phyloP scores from a whole-genome alignment of 1,140 invertebrate genomes.

The Heliconius hewitsoni region DNA sequence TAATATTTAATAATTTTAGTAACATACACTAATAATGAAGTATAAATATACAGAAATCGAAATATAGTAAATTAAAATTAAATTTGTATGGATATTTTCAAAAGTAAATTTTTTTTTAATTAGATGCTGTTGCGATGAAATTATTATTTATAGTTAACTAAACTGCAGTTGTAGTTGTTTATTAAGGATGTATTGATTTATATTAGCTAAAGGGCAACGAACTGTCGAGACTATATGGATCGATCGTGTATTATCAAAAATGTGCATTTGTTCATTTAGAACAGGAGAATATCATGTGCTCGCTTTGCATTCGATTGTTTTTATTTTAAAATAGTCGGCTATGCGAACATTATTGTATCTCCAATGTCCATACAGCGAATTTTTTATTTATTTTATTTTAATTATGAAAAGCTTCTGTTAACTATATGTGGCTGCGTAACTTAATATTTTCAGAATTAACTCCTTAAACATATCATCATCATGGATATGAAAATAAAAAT shows the following conservation, averaged over 20 bases:
- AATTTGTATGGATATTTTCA: neutral
- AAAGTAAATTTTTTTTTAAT: neutral
- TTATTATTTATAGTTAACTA: neutral
- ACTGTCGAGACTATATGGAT: conserved; percentile 3
- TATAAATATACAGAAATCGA: neutral
- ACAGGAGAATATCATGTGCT: neutral
- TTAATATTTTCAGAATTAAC: conserved; percentile 38
- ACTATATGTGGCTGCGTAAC: neutral
- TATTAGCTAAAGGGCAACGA: conserved; percentile 18
- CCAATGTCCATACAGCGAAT: neutral
- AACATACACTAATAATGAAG: neutral
- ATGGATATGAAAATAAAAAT: conserved; percentile 57
- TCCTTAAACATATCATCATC: conserved; percentile 25
- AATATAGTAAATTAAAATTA: neutral
- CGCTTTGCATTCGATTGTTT: conserved; percentile 1
- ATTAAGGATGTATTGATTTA: conserved; percentile 15
- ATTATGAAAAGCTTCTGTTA: neutral
- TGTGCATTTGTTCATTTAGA: neutral
- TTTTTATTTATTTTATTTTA: neutral
- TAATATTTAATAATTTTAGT: neutral
- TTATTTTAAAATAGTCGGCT: neutral
- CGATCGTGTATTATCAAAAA: conserved; percentile 15
- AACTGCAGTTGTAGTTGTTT: neutral
- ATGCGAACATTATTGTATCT: neutral
- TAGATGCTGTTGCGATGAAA: conserved; percentile 10